Conservation (phyloP, 1,140 invertebrate genomes). For the Plectus sambesii region DNA sequence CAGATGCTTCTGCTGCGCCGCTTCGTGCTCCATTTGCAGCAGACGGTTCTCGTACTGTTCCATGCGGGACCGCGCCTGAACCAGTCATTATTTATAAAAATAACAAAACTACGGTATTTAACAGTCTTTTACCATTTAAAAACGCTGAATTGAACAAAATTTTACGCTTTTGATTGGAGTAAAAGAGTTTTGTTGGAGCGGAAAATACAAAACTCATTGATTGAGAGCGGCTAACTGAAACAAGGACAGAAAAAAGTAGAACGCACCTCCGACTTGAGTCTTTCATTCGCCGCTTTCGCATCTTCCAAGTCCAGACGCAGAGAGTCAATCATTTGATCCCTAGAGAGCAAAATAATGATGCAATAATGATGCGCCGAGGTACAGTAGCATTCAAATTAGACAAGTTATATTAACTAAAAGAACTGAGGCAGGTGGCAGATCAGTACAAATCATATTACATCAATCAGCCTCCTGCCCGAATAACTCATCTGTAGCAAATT, state of each 20-base stretch:
- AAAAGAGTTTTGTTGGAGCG: too few relatives aligned
- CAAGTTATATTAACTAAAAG: too few relatives aligned
- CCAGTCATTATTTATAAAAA: conserved; percentile 62
- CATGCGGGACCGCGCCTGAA: conserved; percentile 58
- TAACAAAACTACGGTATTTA: conserved; percentile 8
- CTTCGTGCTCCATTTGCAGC: conserved; percentile 20
- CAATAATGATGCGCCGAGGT: too few relatives aligned
- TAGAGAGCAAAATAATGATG: too few relatives aligned
- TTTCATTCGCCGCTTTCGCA: conserved; percentile 39
- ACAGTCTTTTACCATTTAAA: not conserved
- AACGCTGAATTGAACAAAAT: not conserved
- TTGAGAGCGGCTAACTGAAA: not conserved
- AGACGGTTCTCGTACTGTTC: conserved; percentile 27
- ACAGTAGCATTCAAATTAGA: too few relatives aligned
- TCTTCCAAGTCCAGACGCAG: conserved; percentile 33
- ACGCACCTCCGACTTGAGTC: conserved; percentile 34
- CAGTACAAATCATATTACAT: too few relatives aligned
- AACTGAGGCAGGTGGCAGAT: too few relatives aligned
- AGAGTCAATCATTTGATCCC: conserved; percentile 31
- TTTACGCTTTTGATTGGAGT: too few relatives aligned
- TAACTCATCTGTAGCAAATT: too few relatives aligned
- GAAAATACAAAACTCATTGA: too few relatives aligned
- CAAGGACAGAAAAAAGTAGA: not conserved
- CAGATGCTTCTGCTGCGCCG: not conserved
- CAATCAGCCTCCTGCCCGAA: too few relatives aligned